These are phyloP conservation scores for Holotrichia oblita DNA, from an alignment of 1,140 invertebrate species.

Conservation along the genomic window DNA sequence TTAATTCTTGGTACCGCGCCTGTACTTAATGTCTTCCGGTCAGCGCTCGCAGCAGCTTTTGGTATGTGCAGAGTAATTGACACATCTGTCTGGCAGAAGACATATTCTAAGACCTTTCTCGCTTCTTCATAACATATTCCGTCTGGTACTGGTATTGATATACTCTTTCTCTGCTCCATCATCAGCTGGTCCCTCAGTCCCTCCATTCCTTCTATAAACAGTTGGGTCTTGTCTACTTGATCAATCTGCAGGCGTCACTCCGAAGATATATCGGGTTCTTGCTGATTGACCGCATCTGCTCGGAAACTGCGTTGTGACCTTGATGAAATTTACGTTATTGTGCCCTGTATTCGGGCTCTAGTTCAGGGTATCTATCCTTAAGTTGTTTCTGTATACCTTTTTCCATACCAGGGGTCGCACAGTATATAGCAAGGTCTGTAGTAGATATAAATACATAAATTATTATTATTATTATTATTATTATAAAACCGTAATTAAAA, in stretches of 20 bases:
- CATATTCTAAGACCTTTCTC: slow-evolving; percentile 8
- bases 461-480: too few relatives aligned
- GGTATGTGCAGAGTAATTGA: background rate
- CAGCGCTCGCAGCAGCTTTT: background rate
- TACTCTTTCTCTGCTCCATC: background rate
- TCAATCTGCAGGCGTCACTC: background rate
- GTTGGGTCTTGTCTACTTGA: background rate
- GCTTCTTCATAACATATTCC: background rate
- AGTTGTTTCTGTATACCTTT: slow-evolving; percentile 1
- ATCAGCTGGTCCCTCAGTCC: background rate
- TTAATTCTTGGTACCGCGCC: background rate
- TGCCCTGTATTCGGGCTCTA: background rate
- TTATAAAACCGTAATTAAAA: too few relatives aligned
- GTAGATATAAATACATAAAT: slow-evolving; percentile 7
- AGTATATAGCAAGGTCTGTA: background rate
- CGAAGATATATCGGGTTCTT: slow-evolving; percentile 1
- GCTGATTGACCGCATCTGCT: background rate
- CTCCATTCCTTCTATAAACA: slow-evolving; percentile 7
- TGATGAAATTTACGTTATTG: background rate
- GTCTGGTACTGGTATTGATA: background rate
- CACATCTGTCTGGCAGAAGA: slow-evolving; percentile 12
- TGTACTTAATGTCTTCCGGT: background rate
- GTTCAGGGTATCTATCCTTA: slow-evolving; percentile 12
- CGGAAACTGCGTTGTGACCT: slow-evolving; percentile 11
- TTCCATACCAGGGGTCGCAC: slow-evolving; percentile 3